Conservation (phyloP, 2,888 invertebrate genomes). For the Habrosyne pyritoides region DNA sequence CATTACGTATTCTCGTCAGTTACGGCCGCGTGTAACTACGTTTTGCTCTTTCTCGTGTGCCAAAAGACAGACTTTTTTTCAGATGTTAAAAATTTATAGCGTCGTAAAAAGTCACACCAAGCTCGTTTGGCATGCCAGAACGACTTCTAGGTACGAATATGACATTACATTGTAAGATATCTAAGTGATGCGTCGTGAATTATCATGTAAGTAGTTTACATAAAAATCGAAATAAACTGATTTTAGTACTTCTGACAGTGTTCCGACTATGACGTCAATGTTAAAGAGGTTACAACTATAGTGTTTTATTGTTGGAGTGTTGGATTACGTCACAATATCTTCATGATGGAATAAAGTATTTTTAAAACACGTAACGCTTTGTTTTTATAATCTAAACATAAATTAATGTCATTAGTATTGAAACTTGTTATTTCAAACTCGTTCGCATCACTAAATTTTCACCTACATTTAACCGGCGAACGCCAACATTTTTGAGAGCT, state of each 20-base stretch:
- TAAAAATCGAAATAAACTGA: constrained; percentile 6
- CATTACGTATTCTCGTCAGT: constrained; percentile 48
- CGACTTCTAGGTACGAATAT: constrained; percentile 58
- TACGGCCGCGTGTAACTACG: constrained; percentile 42
- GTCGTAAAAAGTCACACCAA: constrained; percentile 70
- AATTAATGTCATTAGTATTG: too few species aligned
- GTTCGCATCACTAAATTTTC: constrained; percentile 15
- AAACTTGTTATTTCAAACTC: not conserved
- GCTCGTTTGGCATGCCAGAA: constrained; percentile 60
- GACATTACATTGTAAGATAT: constrained; percentile 59
- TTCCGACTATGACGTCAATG: not conserved
- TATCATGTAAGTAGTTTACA: constrained; percentile 20
- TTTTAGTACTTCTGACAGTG: not conserved
- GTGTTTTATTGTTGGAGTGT: too few species aligned
- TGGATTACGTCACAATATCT: too few species aligned
- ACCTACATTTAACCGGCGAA: constrained; percentile 27
- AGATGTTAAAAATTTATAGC: constrained; percentile 77
- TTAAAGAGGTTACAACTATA: too few species aligned
- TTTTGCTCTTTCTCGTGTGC: constrained; percentile 52
- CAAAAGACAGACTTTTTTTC: constrained; percentile 63
- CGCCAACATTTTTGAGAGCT: constrained; percentile 35
- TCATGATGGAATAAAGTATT: too few species aligned
- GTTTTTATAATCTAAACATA: too few species aligned
- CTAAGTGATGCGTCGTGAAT: constrained; percentile 38
- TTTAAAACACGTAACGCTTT: too few species aligned